Conservation (phyloP, 2,113 vertebrate species). For the Piliocolobus tephrosceles region DNA sequence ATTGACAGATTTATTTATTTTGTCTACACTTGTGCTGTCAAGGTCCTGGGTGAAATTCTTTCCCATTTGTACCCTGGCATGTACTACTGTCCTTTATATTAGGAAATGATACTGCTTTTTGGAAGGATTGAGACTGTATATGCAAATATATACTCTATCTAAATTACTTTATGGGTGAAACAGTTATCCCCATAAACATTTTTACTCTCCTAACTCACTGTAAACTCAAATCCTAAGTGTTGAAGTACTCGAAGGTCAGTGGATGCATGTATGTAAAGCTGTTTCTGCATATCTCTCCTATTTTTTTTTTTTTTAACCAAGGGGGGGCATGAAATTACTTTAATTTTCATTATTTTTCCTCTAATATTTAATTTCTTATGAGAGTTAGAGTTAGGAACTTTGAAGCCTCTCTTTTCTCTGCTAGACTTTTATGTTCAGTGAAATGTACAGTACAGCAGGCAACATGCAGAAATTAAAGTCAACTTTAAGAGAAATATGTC, state of each 20-base stretch:
- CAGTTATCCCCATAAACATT: background rate
- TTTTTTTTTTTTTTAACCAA: background rate
- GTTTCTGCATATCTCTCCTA: background rate
- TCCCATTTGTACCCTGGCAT: constrained; percentile 40
- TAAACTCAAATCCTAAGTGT: background rate
- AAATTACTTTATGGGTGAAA: background rate
- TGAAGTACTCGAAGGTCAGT: background rate
- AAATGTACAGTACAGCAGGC: background rate
- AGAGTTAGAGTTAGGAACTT: background rate
- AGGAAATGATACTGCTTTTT: background rate
- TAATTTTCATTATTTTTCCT: background rate
- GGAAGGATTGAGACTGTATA: background rate
- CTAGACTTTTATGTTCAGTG: background rate
- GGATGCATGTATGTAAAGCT: background rate
- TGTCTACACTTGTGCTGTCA: constrained; percentile 15
- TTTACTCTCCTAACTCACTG: background rate
- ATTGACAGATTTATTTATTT: constrained; percentile 64
- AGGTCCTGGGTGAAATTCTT: constrained; percentile 54
- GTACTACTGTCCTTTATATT: background rate
- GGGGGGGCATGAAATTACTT: background rate
- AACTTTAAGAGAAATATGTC: background rate
- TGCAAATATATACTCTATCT: background rate
- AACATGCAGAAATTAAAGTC: background rate
- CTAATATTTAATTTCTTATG: background rate
- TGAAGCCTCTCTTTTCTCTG: background rate